These are phyloP conservation scores for Cephalotes varians DNA, from an alignment of 2,888 invertebrate genomes.

Conservation along the genomic window DNA sequence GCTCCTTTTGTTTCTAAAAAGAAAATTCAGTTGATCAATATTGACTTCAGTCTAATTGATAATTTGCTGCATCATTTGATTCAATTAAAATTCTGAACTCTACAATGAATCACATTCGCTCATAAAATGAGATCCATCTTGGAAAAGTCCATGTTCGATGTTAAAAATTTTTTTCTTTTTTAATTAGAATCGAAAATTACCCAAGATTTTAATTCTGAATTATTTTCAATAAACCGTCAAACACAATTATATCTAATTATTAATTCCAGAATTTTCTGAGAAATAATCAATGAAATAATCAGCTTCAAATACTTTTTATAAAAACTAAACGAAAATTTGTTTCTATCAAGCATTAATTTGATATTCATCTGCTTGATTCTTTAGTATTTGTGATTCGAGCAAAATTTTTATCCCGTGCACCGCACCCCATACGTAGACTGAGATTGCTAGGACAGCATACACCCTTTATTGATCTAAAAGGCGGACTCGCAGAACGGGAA, in stretches of 20 bases:
- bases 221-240: not conserved
- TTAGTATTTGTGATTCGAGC: not conserved
- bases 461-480: slow-evolving; percentile 53
- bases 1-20: not conserved
- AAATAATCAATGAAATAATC: not conserved
- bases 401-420: slow-evolving; percentile 11
- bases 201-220: not conserved
- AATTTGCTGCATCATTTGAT: not conserved
- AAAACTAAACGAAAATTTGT: not conserved
- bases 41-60: not conserved
- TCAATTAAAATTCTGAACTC: not conserved
- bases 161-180: too few species aligned
- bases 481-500: slow-evolving; percentile 29
- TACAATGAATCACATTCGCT: not conserved
- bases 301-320: not conserved
- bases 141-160: not conserved
- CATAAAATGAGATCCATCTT: not conserved
- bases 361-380: not conserved
- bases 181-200: not conserved
- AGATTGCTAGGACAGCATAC: slow-evolving; percentile 36
- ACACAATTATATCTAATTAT: not conserved
- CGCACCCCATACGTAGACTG: slow-evolving; percentile 34
- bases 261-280: not conserved
- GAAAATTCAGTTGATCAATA: not conserved
- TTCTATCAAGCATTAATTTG: not conserved